Conservation (phyloP, 2,888 invertebrate species). For the Lordiphosa andalusiaca region DNA sequence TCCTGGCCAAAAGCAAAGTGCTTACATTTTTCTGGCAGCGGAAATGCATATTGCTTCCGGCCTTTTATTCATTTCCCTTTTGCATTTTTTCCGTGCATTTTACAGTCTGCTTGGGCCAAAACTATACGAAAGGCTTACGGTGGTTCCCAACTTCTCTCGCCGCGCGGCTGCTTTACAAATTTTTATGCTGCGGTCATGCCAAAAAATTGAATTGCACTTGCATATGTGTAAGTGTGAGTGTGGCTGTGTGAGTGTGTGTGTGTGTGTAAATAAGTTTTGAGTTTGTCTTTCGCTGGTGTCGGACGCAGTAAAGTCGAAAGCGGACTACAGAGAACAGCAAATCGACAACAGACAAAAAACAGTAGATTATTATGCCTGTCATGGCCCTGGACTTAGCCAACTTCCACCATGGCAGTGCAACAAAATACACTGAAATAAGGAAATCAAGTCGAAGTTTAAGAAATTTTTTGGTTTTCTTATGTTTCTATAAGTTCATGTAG, state of each 20-base stretch:
- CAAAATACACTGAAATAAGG: background rate
- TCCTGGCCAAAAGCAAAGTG: slow-evolving; percentile 62
- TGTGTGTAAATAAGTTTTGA: slow-evolving; percentile 35
- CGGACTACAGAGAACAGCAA: slow-evolving; percentile 10
- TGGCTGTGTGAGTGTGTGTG: slow-evolving; percentile 19
- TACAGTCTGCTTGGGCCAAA: slow-evolving; percentile 20
- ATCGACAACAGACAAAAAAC: slow-evolving; percentile 34
- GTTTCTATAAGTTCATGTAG: no score
- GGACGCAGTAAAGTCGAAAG: slow-evolving; percentile 17
- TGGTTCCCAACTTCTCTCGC: slow-evolving; percentile 19
- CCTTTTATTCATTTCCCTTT: slow-evolving; percentile 54
- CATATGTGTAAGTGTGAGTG: slow-evolving; percentile 8
- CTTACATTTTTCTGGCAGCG: slow-evolving; percentile 74
- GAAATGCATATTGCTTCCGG: slow-evolving; percentile 75
- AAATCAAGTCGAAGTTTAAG: no score
- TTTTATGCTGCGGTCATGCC: slow-evolving; percentile 37
- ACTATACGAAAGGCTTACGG: slow-evolving; percentile 11
- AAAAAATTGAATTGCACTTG: slow-evolving; percentile 20
- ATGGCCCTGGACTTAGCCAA: slow-evolving; percentile 28
- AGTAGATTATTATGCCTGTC: slow-evolving; percentile 47
- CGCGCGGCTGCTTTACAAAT: slow-evolving; percentile 30
- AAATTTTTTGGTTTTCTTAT: no score
- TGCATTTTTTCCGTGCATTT: slow-evolving; percentile 35
- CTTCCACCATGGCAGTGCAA: slow-evolving; percentile 5
- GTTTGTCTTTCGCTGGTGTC: slow-evolving; percentile 38